phyloP scores from a whole-genome alignment of 2,888 invertebrate species.

The Bedellia somnulentella region DNA sequence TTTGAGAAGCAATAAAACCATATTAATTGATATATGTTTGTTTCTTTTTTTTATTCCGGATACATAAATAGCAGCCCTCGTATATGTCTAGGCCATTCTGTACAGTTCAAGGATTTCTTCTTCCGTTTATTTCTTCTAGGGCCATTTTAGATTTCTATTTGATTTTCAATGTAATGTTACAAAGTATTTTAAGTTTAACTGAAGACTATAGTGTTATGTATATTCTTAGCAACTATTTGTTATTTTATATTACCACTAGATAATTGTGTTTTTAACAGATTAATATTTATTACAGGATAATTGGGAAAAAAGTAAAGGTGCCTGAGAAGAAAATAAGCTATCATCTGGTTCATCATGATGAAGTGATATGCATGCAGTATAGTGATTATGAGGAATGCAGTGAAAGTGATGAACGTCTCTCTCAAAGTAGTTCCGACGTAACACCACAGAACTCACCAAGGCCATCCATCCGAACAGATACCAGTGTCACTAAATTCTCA shows the following conservation, averaged over 20 bases:
- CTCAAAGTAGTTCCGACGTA: constrained; percentile 45
- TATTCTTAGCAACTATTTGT: neutral
- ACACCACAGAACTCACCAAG: constrained; percentile 49
- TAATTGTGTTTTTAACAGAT: neutral
- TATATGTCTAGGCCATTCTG: too few relatives aligned
- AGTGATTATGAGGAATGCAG: constrained; percentile 43
- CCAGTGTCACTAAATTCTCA: constrained; percentile 20
- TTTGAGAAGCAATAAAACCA: too few relatives aligned
- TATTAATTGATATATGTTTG: too few relatives aligned
- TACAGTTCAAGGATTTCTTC: too few relatives aligned
- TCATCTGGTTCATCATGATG: constrained; percentile 41
- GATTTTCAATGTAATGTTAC: neutral
- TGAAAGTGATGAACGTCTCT: constrained; percentile 43
- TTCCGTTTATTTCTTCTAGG: too few relatives aligned
- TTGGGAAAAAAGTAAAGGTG: constrained; percentile 34
- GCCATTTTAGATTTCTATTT: too few relatives aligned
- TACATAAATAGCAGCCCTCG: too few relatives aligned
- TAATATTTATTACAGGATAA: constrained; percentile 30
- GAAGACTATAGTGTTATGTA: neutral
- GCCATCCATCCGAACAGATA: constrained; percentile 22
- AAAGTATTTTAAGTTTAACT: neutral
- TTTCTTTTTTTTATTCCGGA: too few relatives aligned
- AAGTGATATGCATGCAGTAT: constrained; percentile 46
- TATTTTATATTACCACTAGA: neutral
- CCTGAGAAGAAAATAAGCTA: constrained; percentile 30